phyloP scores from a whole-genome alignment of 2,113 vertebrate genomes.

The Cynopterus brachyotis region DNA sequence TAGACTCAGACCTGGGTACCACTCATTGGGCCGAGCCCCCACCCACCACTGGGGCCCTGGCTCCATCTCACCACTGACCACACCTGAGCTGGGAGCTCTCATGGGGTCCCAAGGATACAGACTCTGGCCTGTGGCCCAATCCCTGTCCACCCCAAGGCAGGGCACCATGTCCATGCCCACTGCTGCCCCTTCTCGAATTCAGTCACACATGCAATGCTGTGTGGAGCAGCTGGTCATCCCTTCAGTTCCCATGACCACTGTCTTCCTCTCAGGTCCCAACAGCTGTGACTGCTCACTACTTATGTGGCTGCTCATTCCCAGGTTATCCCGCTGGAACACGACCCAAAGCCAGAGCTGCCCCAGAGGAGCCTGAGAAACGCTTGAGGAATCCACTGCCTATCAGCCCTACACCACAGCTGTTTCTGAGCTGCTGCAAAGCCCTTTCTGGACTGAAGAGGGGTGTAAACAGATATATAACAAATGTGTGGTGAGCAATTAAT shows the following conservation, averaged over 20 bases:
- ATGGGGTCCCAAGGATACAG: accelerated
- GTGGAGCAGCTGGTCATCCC: too few species aligned
- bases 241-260: not conserved
- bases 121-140: accelerated
- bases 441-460: not conserved
- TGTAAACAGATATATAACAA: accelerated
- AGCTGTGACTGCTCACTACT: not conserved
- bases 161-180: not conserved
- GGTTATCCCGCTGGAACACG: accelerated
- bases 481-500: not conserved
- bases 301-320: not conserved
- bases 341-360: not conserved
- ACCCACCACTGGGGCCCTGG: not conserved
- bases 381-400: accelerated
- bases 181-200: not conserved
- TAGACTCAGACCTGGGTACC: not conserved
- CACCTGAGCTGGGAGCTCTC: accelerated
- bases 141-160: not conserved
- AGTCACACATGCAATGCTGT: not conserved
- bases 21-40: accelerated
- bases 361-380: not conserved
- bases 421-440: not conserved
- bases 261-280: not conserved
- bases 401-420: accelerated
- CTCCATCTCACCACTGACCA: not conserved